These are phyloP conservation scores for Coregonus ussuriensis DNA, from an alignment of 2,797 vertebrate genomes.

Conservation along the genomic window DNA sequence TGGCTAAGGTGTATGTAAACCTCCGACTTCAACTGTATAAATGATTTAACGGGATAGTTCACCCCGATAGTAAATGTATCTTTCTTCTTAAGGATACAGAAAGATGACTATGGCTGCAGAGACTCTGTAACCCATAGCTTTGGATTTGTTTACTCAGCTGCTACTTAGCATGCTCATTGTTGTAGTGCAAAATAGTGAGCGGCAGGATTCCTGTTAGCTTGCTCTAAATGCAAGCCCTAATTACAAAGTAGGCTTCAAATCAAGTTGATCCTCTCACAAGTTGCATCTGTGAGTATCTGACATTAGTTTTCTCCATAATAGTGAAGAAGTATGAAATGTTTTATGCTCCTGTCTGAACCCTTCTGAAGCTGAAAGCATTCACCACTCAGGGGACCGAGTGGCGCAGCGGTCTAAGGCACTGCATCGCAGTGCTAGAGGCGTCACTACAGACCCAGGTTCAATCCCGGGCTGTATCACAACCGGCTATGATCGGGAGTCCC, in stretches of 20 bases:
- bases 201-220: not conserved
- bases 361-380: not conserved
- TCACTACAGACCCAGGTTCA: no score
- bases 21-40: no score
- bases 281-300: no score
- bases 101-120: not conserved
- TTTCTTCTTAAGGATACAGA: not conserved
- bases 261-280: no score
- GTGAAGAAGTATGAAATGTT: not conserved
- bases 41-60: not conserved
- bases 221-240: not conserved
- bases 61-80: not conserved
- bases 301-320: not conserved
- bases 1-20: no score
- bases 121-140: not conserved
- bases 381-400: no score
- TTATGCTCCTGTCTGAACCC: not conserved
- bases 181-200: not conserved
- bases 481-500: no score
- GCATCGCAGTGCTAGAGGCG: no score
- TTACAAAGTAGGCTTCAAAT: no score
- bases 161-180: not conserved
- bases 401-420: no score
- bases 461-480: no score
- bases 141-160: not conserved